Evolutionary conservation across 1,140 invertebrate species (phyloP).

Genomic region (Diachasmimorpha longicaudata): DNA sequence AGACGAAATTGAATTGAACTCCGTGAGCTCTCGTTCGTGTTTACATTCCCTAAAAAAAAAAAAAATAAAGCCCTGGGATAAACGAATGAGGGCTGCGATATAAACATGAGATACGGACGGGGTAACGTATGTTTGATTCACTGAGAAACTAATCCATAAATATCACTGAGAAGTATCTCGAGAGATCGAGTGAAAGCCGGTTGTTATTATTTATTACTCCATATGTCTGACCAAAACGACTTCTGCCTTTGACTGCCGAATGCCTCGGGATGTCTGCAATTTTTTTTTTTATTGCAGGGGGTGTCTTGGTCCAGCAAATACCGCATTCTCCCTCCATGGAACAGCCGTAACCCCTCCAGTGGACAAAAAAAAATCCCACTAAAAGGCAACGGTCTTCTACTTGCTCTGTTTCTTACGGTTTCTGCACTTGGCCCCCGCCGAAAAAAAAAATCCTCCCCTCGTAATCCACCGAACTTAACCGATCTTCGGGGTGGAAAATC

Average conservation of each 20-base stretch:
- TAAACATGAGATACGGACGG: background rate
- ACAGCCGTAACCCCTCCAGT: background rate
- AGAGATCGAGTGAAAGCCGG: background rate
- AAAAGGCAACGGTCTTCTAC: slow-evolving; percentile 6
- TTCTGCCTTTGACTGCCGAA: slow-evolving; percentile 19
- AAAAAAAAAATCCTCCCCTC: background rate
- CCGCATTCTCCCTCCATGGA: slow-evolving; percentile 25
- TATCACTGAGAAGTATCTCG: background rate
- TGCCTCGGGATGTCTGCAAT: slow-evolving; percentile 14
- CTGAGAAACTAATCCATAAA: background rate
- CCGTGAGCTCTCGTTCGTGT: background rate
- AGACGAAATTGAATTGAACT: slow-evolving; percentile 11
- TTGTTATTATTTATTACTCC: slow-evolving; percentile 21
- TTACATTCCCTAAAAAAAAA: background rate
- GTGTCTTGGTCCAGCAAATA: slow-evolving; percentile 46
- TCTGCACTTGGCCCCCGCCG: background rate
- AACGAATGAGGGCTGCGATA: background rate
- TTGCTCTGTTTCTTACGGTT: slow-evolving; percentile 18
- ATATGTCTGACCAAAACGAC: slow-evolving; percentile 29
- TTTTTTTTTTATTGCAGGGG: slow-evolving; percentile 30
- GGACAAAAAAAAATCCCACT: slow-evolving; percentile 1
- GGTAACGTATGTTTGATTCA: background rate
- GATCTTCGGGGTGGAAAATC: slow-evolving; percentile 30
- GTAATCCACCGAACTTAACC: slow-evolving; percentile 10
- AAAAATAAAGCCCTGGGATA: background rate